phyloP scores from a whole-genome alignment of 1,140 invertebrate species.

The Danaus melanippus region DNA sequence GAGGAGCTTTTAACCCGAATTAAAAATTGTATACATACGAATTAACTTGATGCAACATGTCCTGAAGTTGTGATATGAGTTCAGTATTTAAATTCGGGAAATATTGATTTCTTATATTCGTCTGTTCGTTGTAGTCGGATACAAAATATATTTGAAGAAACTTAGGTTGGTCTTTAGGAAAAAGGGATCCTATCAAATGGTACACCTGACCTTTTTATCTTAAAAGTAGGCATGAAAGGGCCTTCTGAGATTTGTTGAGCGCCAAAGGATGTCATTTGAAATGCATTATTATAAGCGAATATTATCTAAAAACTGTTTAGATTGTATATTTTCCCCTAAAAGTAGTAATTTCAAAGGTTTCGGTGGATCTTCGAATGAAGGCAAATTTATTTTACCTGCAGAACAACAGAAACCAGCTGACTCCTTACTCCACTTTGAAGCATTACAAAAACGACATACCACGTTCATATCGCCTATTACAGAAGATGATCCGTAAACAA shows the following conservation, averaged over 20 bases:
- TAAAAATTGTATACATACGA: constrained; percentile 10
- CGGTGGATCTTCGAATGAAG: no score
- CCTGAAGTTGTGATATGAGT: constrained; percentile 13
- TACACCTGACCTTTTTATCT: constrained; percentile 14
- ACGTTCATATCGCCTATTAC: constrained; percentile 20
- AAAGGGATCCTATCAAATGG: no score
- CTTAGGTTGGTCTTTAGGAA: constrained; percentile 17
- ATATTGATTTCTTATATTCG: constrained; percentile 14
- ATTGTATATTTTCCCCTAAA: no score
- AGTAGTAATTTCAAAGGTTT: no score
- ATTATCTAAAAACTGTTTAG: no score
- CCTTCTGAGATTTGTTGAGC: constrained; percentile 9
- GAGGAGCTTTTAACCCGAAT: not conserved
- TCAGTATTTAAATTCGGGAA: constrained; percentile 15
- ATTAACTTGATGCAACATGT: constrained; percentile 23
- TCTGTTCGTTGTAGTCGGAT: constrained; percentile 17
- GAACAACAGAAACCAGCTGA: constrained; percentile 8
- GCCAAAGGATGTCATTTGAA: constrained; percentile 5
- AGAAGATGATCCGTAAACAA: constrained; percentile 20
- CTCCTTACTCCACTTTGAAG: constrained; percentile 26
- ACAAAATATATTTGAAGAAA: constrained; percentile 29
- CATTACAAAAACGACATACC: constrained; percentile 24
- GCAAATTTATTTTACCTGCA: no score
- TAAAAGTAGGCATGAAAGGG: constrained; percentile 24
- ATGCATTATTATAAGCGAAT: no score